Conservation (phyloP, 2,888 invertebrate genomes). For the Ctenicera cuprea region DNA sequence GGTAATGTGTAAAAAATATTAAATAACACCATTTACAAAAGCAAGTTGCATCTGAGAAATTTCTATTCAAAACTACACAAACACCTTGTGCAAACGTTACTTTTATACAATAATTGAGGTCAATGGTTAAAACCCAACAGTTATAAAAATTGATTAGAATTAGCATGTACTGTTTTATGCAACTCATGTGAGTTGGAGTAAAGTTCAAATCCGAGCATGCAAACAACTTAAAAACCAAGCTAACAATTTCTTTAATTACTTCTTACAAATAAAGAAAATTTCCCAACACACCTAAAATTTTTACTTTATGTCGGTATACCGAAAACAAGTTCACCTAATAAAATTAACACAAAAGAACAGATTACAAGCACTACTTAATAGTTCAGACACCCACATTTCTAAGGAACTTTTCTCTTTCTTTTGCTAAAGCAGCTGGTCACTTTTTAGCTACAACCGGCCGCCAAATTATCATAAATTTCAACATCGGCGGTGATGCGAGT, state of each 20-base stretch:
- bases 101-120: not conserved
- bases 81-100: no score
- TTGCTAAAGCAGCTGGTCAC: not conserved
- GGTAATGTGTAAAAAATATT: no score
- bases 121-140: not conserved
- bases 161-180: not conserved
- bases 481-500: conserved; percentile 17
- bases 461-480: conserved; percentile 24
- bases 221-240: not conserved
- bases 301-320: no score
- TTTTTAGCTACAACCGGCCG: not conserved
- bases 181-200: not conserved
- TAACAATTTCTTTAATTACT: not conserved
- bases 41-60: no score
- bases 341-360: not conserved
- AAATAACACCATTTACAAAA: no score
- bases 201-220: not conserved
- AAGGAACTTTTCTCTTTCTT: not conserved
- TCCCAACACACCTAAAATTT: no score
- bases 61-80: no score
- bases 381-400: not conserved
- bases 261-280: no score
- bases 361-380: no score
- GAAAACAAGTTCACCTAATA: not conserved
- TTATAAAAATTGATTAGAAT: conserved; percentile 9